Conservation (phyloP, 2,888 invertebrate genomes). For the Itoplectis maculator region DNA sequence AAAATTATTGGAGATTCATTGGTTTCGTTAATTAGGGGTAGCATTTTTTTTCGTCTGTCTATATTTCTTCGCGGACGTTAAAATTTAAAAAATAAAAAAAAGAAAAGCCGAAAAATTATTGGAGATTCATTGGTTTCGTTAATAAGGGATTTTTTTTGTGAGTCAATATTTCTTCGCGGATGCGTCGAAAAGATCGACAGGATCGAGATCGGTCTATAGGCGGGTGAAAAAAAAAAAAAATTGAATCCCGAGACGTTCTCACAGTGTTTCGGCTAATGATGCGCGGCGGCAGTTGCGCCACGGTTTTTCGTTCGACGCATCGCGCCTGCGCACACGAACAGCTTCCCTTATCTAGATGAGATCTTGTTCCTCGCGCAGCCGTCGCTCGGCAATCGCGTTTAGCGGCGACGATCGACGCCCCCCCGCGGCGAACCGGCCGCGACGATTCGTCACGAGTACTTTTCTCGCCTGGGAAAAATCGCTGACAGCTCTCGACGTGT, state of each 20-base stretch:
- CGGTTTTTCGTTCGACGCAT: constrained; percentile 44
- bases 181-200: constrained; percentile 45
- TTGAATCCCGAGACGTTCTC: constrained; percentile 61
- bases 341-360: constrained; percentile 83
- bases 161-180: constrained; percentile 49
- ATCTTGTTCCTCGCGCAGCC: constrained; percentile 82
- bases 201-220: constrained; percentile 6
- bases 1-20: constrained; percentile 37
- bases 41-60: constrained; percentile 24
- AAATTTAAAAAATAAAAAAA: no score
- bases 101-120: no score
- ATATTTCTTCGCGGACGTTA: constrained; percentile 14
- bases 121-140: no score
- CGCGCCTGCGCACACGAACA: constrained; percentile 64
- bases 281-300: constrained; percentile 77
- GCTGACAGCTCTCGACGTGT: constrained; percentile 59
- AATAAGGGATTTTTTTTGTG: constrained; percentile 29
- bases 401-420: constrained; percentile 32
- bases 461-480: constrained; percentile 77
- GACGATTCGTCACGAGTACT: constrained; percentile 80
- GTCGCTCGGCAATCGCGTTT: constrained; percentile 75
- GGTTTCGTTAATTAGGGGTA: constrained; percentile 54
- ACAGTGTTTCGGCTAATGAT: constrained; percentile 77
- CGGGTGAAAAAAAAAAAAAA: constrained; percentile 42
- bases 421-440: constrained; percentile 65